A percentile compares a stretch with the other conserved stretches of the same genome.
Evolutionary conservation across 2,113 vertebrate genomes (phyloP).

Genomic region (Carassius carassius): DNA sequence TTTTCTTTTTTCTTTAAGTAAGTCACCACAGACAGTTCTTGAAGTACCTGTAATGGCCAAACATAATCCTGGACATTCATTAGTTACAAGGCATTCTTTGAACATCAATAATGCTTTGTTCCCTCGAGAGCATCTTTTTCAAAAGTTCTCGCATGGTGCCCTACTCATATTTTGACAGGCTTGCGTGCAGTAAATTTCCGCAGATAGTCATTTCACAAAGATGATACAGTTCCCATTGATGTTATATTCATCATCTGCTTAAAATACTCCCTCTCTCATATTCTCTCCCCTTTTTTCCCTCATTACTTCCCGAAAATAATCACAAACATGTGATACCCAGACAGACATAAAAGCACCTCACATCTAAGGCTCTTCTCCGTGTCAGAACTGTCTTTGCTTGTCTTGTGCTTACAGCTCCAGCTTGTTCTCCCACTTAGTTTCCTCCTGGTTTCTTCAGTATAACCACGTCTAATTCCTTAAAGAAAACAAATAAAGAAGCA

Average conservation of each 20-base stretch:
- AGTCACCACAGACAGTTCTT: constrained; percentile 77
- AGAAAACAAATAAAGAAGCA: neutral
- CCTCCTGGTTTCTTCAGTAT: constrained; percentile 1
- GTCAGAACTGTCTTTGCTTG: constrained; percentile 44
- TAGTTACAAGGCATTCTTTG: constrained; percentile 1
- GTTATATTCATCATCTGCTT: constrained; percentile 45
- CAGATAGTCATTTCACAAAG: constrained; percentile 31
- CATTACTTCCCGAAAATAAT: constrained; percentile 48
- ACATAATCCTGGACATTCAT: constrained; percentile 65
- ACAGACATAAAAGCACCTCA: constrained; percentile 26
- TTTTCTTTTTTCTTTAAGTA: constrained; percentile 64
- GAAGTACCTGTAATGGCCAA: constrained; percentile 76
- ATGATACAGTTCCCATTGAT: constrained; percentile 39
- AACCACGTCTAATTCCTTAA: constrained; percentile 14
- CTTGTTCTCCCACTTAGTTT: constrained; percentile 29
- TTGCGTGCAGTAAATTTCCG: constrained; percentile 35
- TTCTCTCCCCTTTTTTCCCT: constrained; percentile 22
- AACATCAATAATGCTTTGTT: constrained; percentile 30
- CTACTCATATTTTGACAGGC: constrained; percentile 38
- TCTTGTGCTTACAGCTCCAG: constrained; percentile 37
- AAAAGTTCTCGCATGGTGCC: neutral
- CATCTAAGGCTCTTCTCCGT: constrained; percentile 41
- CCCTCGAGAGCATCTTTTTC: constrained; percentile 14
- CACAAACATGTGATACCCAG: constrained; percentile 28
- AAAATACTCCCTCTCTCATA: constrained; percentile 54